phyloP scores from a whole-genome alignment of 2,888 invertebrate species.

The Apocheima hispidaria region DNA sequence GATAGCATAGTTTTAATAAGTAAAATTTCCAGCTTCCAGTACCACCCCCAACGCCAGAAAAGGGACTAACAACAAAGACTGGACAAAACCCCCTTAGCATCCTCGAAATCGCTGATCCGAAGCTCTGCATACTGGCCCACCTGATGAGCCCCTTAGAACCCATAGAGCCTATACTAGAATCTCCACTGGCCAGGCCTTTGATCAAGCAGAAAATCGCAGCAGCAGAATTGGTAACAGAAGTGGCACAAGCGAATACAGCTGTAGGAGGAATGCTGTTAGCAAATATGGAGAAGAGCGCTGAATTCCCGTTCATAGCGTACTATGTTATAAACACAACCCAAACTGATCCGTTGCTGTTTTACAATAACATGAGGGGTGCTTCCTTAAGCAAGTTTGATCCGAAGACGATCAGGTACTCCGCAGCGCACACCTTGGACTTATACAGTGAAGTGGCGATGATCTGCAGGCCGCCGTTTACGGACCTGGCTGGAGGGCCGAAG shows the following conservation, averaged over 20 bases:
- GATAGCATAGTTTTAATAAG: too few relatives aligned
- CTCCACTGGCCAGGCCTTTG: constrained; percentile 92
- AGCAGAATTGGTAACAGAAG: constrained; percentile 91
- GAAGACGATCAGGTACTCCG: constrained; percentile 91
- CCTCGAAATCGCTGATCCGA: constrained; percentile 95
- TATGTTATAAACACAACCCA: constrained; percentile 95
- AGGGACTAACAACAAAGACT: constrained; percentile 86
- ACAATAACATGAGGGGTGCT: constrained; percentile 93
- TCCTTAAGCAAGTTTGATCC: constrained; percentile 95
- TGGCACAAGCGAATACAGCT: constrained; percentile 90
- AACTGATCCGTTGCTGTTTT: constrained; percentile 94
- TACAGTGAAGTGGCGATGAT: constrained; percentile 97
- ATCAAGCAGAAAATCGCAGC: constrained; percentile 92
- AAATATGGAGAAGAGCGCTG: constrained; percentile 95
- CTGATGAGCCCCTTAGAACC: constrained; percentile 95
- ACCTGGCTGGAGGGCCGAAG: constrained; percentile 90
- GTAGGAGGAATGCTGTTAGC: constrained; percentile 94
- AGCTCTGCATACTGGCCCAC: constrained; percentile 94
- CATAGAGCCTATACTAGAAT: constrained; percentile 94
- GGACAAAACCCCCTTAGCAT: constrained; percentile 89
- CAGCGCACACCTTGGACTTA: constrained; percentile 94
- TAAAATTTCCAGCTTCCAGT: constrained; percentile 84
- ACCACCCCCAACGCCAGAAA: constrained; percentile 88
- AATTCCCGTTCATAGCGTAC: constrained; percentile 96
- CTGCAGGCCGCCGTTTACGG: constrained; percentile 94